Base-by-base conservation (phyloP, 2,113 vertebrate species). In the Neogobius melanostomus region DNA sequence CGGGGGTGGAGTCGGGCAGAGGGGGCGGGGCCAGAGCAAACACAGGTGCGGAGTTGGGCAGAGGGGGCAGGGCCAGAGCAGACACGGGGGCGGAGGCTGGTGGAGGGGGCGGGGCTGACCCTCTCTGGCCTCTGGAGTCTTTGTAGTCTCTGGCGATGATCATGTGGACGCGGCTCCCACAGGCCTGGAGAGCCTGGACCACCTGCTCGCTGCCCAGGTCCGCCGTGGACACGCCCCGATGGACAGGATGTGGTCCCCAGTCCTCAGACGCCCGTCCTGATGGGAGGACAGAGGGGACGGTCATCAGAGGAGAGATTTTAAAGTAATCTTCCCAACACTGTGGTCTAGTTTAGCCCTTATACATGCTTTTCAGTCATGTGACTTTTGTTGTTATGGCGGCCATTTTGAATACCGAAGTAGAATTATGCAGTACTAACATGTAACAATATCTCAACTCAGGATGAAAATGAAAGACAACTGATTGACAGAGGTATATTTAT, bases 131-230 rank as follows among this genome's bases (percentile, higher is more conserved):
- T 45, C 65, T 90, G 91, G 15, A 4, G 28, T 84, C 89, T 7
- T 11, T 62, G 0, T 93, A 95, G 56, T 96, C 92, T 61, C 97
- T 93, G 0, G 97, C 97, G 0, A 99, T 91, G 0, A 96, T 82
- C 95, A 99, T 95, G 77, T 87, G 90, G 60, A 99, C 95, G 0
- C 84, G 90, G 80, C 91, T 95, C 49, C 98, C 98, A 7, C 98
- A 99, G 51, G 91, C 95, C 69, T 97, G 95, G 69, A 99, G 89
- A 66, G 97, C 96, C 66, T 94, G 93, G 0, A 98, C 97, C 3
- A 98, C 96, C 81, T 98, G 96, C 75, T 99, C 98, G 1, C 95
- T 98, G 85, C 67, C 92, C 91, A 99, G 93, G 10, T 96, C 96
- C 7, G 91, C 92, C 11, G 98, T 96, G 10, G 95, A 91, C 17